phyloP scores from a whole-genome alignment of 2,888 invertebrate species.

The Athalia rosae region DNA sequence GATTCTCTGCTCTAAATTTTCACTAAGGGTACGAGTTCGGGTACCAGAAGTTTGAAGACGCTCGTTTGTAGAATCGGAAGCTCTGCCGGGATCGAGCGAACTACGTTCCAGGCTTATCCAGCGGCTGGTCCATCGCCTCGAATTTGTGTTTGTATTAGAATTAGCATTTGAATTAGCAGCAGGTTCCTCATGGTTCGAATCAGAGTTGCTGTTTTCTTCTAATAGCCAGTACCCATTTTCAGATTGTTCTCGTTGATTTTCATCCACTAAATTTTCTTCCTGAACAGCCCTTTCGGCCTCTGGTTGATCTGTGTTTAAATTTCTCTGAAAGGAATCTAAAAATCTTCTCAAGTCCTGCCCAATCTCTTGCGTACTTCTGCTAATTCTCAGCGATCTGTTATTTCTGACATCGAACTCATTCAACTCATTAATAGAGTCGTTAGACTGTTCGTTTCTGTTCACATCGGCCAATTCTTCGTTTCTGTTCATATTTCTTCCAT shows the following conservation, averaged over 20 bases:
- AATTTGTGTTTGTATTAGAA: slow-evolving; percentile 50
- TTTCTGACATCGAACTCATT: slow-evolving; percentile 32
- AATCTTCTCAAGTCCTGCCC: slow-evolving; percentile 46
- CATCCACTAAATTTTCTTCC: slow-evolving; percentile 49
- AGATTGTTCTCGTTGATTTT: slow-evolving; percentile 60
- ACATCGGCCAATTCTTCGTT: slow-evolving; percentile 57
- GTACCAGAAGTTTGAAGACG: slow-evolving; percentile 45
- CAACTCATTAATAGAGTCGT: slow-evolving; percentile 26
- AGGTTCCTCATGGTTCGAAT: slow-evolving; percentile 65
- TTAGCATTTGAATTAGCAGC: slow-evolving; percentile 51
- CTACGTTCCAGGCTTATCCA: slow-evolving; percentile 64
- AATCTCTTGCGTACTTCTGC: slow-evolving; percentile 47
- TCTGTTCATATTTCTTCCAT: slow-evolving; percentile 72
- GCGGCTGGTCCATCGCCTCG: slow-evolving; percentile 63
- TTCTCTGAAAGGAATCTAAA: slow-evolving; percentile 50
- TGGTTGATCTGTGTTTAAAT: slow-evolving; percentile 48
- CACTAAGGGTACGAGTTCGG: slow-evolving; percentile 48
- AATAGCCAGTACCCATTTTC: slow-evolving; percentile 68
- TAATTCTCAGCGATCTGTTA: slow-evolving; percentile 46
- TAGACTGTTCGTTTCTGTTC: slow-evolving; percentile 34
- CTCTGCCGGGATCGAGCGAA: slow-evolving; percentile 52
- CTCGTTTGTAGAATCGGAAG: slow-evolving; percentile 50
- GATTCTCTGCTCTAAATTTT: slow-evolving; percentile 39
- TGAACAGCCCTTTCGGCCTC: slow-evolving; percentile 16
- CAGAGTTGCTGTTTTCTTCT: slow-evolving; percentile 68